A percentile compares a stretch with the other conserved stretches of the same genome.
Conservation (phyloP, 2,888 invertebrate species). For the Gerris lacustris region DNA sequence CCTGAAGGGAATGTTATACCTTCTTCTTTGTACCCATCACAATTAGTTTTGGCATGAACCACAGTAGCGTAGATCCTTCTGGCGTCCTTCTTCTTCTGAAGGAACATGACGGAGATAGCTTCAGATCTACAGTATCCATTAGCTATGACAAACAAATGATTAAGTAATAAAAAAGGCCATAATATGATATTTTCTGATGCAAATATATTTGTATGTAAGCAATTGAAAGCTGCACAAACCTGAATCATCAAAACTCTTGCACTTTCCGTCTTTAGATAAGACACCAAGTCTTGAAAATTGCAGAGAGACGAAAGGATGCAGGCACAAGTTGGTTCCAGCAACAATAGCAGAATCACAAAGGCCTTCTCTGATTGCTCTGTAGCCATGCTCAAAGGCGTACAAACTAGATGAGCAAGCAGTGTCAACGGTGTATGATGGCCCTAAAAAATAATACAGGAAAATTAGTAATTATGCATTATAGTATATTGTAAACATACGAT, state of each 20-base stretch:
- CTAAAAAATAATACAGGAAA: slow-evolving; percentile 33
- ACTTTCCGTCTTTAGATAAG: slow-evolving; percentile 70
- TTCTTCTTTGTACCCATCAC: slow-evolving; percentile 62
- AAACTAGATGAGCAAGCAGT: slow-evolving; percentile 92
- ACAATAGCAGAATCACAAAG: slow-evolving; percentile 82
- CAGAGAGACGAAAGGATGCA: slow-evolving; percentile 76
- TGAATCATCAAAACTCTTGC: slow-evolving; percentile 78
- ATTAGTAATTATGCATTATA: not conserved
- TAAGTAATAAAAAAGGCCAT: not conserved
- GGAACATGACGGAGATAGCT: slow-evolving; percentile 37
- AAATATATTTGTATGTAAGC: not conserved
- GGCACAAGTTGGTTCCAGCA: slow-evolving; percentile 70
- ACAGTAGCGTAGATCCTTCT: slow-evolving; percentile 53
- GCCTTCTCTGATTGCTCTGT: slow-evolving; percentile 60
- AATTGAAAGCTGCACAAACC: slow-evolving; percentile 38
- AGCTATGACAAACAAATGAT: slow-evolving; percentile 24
- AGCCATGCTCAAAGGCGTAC: slow-evolving; percentile 73
- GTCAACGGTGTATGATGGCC: slow-evolving; percentile 79
- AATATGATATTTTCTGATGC: not conserved
- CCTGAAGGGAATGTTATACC: slow-evolving; percentile 58
- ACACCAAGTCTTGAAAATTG: slow-evolving; percentile 66
- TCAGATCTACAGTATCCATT: slow-evolving; percentile 43
- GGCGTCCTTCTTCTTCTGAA: slow-evolving; percentile 45
- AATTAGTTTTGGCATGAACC: slow-evolving; percentile 66
- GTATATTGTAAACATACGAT: not conserved